Conservation (phyloP, 2,888 invertebrate genomes). For the Polydesmus complanatus region DNA sequence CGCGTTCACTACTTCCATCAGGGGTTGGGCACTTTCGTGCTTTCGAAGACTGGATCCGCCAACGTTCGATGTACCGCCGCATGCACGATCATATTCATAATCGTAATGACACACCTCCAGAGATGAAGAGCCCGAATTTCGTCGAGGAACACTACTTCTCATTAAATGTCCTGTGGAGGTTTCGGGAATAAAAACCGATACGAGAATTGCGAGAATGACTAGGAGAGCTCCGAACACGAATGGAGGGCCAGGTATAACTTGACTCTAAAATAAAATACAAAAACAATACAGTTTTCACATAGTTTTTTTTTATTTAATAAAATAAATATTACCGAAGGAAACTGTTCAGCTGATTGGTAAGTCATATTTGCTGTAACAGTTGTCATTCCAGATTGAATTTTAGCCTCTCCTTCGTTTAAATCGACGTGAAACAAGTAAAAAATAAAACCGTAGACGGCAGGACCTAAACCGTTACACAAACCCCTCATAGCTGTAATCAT, state of each 20-base stretch:
- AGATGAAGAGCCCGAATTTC: conserved; percentile 8
- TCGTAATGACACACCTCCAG: conserved; percentile 18
- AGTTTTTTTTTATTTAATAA: background rate
- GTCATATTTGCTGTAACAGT: conserved; percentile 12
- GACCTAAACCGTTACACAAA: conserved; percentile 93
- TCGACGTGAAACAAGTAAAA: conserved; percentile 98
- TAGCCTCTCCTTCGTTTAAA: conserved; percentile 55
- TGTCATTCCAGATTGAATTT: conserved; percentile 18
- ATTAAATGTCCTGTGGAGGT: background rate
- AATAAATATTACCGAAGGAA: conserved; percentile 13
- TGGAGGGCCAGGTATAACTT: conserved; percentile 91
- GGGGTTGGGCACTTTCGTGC: conserved; percentile 25
- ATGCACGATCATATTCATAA: conserved; percentile 16
- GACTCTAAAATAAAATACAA: conserved; percentile 25
- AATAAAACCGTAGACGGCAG: conserved; percentile 95
- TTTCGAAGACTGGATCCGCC: conserved; percentile 47
- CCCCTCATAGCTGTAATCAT: conserved; percentile 98
- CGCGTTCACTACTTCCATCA: conserved; percentile 21
- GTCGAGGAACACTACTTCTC: conserved; percentile 11
- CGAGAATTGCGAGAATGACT: conserved; percentile 87
- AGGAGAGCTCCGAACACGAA: conserved; percentile 95
- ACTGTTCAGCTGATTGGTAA: conserved; percentile 11
- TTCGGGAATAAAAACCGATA: conserved; percentile 41
- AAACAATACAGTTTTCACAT: conserved; percentile 14
- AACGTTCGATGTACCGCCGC: conserved; percentile 45